phyloP scores from a whole-genome alignment of 2,888 invertebrate genomes.

The Ypsolopha sequella region DNA sequence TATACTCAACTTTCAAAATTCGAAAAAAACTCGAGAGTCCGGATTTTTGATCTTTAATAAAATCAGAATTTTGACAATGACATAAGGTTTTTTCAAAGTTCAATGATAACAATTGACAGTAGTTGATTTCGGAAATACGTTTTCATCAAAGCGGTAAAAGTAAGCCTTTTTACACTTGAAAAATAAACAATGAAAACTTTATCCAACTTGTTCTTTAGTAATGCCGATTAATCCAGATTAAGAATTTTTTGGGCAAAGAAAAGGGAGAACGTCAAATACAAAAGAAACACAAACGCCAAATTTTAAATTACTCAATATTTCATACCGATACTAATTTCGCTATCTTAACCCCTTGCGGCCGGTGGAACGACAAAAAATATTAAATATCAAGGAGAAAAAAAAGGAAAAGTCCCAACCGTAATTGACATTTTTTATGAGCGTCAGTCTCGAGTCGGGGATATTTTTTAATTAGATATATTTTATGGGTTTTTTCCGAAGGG shows the following conservation, averaged over 20 bases:
- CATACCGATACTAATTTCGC: constrained; percentile 70
- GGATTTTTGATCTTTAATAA: too few species aligned
- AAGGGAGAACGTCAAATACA: constrained; percentile 19
- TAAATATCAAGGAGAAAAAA: constrained; percentile 14
- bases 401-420: constrained; percentile 44
- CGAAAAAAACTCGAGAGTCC: too few species aligned
- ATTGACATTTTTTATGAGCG: constrained; percentile 73
- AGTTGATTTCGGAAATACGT: too few species aligned
- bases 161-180: too few species aligned
- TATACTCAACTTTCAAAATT: too few species aligned
- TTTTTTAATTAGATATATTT: constrained; percentile 74
- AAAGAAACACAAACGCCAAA: constrained; percentile 28
- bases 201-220: neutral
- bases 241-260: constrained; percentile 19
- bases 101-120: too few species aligned
- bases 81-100: too few species aligned
- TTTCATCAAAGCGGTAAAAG: too few species aligned
- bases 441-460: constrained; percentile 68
- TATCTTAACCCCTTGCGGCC: constrained; percentile 66
- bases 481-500: constrained; percentile 69
- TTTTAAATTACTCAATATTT: constrained; percentile 70
- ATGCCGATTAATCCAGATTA: constrained; percentile 28
- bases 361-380: constrained; percentile 59
- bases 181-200: neutral
- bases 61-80: too few species aligned